phyloP scores from a whole-genome alignment of 2,113 vertebrate species.

The Falco punctatus region DNA sequence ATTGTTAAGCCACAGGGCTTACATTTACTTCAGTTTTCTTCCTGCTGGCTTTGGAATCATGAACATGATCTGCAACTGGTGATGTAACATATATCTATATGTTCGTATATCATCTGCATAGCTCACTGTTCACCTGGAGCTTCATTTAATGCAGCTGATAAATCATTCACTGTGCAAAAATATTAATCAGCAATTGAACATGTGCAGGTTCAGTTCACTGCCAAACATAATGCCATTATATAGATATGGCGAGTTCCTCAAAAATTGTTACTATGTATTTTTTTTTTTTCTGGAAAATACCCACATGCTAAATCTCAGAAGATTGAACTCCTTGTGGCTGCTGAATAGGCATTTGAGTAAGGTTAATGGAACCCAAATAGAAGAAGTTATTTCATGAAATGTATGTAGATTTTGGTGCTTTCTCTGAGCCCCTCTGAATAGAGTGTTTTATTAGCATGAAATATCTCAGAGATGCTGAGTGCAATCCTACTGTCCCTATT shows the following conservation, averaged over 20 bases:
- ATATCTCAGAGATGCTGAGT: neutral
- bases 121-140: neutral
- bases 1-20: neutral
- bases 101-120: neutral
- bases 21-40: neutral
- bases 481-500: neutral
- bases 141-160: conserved; percentile 7
- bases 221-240: neutral
- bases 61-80: neutral
- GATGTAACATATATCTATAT: neutral
- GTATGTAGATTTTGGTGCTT: neutral
- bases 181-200: neutral
- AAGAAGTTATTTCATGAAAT: neutral
- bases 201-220: conserved; percentile 12
- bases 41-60: neutral
- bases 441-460: neutral
- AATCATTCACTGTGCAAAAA: conserved; percentile 30
- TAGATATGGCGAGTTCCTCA: neutral
- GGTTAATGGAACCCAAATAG: neutral
- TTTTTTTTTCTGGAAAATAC: neutral
- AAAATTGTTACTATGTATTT: neutral
- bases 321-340: neutral
- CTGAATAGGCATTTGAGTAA: neutral
- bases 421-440: neutral
- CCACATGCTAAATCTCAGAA: neutral